phyloP scores from a whole-genome alignment of 2,113 vertebrate species.

The Aphyosemion australe region DNA sequence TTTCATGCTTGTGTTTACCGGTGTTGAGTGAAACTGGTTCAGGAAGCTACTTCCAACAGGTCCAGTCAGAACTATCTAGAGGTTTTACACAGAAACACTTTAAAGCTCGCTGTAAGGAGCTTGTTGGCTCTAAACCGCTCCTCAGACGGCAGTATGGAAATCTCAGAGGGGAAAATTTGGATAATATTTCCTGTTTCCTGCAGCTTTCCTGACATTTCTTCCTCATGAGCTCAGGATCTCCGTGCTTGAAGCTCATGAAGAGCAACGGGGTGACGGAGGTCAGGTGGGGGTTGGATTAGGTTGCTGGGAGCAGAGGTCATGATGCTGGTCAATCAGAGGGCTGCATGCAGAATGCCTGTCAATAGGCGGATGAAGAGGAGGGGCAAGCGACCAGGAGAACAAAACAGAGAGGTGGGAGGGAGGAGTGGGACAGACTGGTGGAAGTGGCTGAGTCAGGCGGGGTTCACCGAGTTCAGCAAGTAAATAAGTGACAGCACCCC shows the following conservation, averaged over 20 bases:
- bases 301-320: slow-evolving; percentile 18
- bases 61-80: too few species aligned
- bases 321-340: slow-evolving; percentile 38
- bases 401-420: slow-evolving; percentile 42
- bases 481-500: slow-evolving; percentile 82
- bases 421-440: slow-evolving; percentile 42
- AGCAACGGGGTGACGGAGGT: slow-evolving; percentile 62
- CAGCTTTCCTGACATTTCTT: slow-evolving; percentile 46
- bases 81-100: too few species aligned
- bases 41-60: too few species aligned
- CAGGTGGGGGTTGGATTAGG: slow-evolving; percentile 38
- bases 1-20: too few species aligned
- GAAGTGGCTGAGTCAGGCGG: slow-evolving; percentile 78
- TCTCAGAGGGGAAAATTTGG: background rate
- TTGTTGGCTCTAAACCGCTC: background rate
- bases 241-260: slow-evolving; percentile 18
- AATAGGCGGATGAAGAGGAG: slow-evolving; percentile 40
- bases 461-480: slow-evolving; percentile 83
- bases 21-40: too few species aligned
- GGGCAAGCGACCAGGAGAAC: slow-evolving; percentile 8
- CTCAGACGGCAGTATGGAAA: background rate
- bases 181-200: slow-evolving; percentile 28
- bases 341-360: slow-evolving; percentile 23
- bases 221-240: slow-evolving; percentile 56
- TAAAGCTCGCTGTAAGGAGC: too few species aligned